Base-by-base conservation (phyloP, 2,888 invertebrate species). In the Scaptomyza flava region DNA sequence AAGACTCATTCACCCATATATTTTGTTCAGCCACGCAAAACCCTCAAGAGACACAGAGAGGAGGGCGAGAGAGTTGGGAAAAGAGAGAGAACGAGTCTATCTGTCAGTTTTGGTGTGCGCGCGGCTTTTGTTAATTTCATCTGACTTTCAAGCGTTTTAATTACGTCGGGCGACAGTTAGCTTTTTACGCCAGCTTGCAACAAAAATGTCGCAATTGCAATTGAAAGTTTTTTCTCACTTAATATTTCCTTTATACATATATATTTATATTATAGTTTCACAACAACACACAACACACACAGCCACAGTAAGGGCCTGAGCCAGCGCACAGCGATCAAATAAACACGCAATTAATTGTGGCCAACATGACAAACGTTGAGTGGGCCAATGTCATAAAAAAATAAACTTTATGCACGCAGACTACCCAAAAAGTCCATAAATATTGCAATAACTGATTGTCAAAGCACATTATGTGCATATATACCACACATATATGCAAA, bases 341-440 rank as follows among this genome's bases (percentile, higher is more conserved):
- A 83, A 83, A 81, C 81, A 80, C 68, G 67, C 71, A 80, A 69
- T 87, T 81, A 81, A 83, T 77, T 83, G 71, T 63, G 84, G 70
- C 54, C 65, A 59, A 45, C 46, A 34, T 36, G 80, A 61, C 53
- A 68, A 57, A 57, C 63, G 68, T 11, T 57, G 72, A 58, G 61
- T 61, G 58, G 50, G n/a, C 20, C 72, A 61, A 41, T 62, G 68
- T 57, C 68, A 72, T 50, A 68, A 58, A 68, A 60, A 41, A 41
- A 23, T 3, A 6, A n/a, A 5, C 9, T 60, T 47, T 62, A 43
- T 34, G 38, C 54, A 63, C 56, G 60, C 53, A 51, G 60, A 48
- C 58, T 72, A 42, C 4, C 12, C n/a, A n/a, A 61, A 64, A 72
- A 52, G 23, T 62, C 34, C 52, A 63, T 73, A 53, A 68, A 73